Base-by-base conservation (phyloP, 2,113 vertebrate genomes). In the Scalopus aquaticus region DNA sequence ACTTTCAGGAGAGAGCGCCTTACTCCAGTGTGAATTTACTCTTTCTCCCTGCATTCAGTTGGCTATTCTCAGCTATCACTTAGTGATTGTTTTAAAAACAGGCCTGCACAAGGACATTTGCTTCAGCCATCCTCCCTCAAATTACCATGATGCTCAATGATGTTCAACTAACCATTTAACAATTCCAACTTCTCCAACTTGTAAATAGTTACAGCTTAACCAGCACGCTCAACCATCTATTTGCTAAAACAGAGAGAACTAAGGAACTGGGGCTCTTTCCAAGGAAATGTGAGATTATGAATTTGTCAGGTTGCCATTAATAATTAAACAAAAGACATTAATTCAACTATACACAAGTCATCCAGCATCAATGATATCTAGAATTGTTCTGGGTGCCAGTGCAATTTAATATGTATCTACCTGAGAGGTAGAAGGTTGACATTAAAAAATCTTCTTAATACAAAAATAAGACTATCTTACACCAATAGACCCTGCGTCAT, bases 201-300 rank as follows among this genome's bases (percentile, higher is more conserved):
- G 70, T 86, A 95, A 91, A 88, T 89, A 88, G 86, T 95, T 96
- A 79, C n/a, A 83, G 24, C 46, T 65, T 91, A 82, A 93, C 15
- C 32, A 72, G 26, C 17, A 56, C 9, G 22, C 9, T 78, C 30
- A 77, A 37, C 12, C 30, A 32, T 83, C 15, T 70, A 86, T 95
- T 69, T 77, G 9, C 24, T 51, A 60, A 81, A 30, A 58, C 9
- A 91, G 1, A 84, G 58, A 90, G 49, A 95, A 74, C 78, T 67
- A 73, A 58, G n/a, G 9, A 80, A 80, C 12, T 37, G 11, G 69
- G 46, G 46, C 26, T 92, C 16, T 64, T 26, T 96, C 13, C 64
- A 51, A 93, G 67, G 44, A 80, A 19, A 86, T 74, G 51, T 35
- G 10, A 87, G 26, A 39, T 74, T 67, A 62, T 9, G 73, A 79